Evolutionary conservation across 1,140 invertebrate genomes (phyloP).

Genomic region (Zelostemma sp.): DNA sequence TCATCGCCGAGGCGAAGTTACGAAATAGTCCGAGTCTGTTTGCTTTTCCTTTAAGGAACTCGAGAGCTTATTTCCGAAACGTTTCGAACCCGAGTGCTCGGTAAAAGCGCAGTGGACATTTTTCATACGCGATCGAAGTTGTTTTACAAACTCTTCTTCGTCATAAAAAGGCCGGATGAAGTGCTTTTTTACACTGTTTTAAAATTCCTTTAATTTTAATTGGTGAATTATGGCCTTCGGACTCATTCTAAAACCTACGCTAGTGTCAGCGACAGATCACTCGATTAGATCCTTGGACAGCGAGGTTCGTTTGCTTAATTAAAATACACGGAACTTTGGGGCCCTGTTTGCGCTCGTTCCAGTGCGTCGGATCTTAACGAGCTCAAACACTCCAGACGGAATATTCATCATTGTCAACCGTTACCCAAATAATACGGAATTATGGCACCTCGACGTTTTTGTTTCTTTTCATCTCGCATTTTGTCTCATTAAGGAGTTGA

Average conservation of each 20-base stretch:
- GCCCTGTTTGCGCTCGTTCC: constrained; percentile 14
- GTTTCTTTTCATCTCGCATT: background rate
- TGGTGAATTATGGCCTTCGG: background rate
- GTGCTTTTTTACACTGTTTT: no score
- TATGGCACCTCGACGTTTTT: constrained; percentile 12
- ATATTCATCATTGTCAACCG: constrained; percentile 25
- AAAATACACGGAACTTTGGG: constrained; percentile 14
- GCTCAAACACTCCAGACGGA: constrained; percentile 12
- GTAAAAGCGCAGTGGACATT: constrained; percentile 41
- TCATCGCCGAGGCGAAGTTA: constrained; percentile 23
- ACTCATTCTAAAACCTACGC: background rate
- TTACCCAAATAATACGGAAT: constrained; percentile 26
- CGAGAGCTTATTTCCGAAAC: constrained; percentile 39
- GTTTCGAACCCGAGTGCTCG: constrained; percentile 44
- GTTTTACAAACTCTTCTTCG: no score
- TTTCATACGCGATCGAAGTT: constrained; percentile 22
- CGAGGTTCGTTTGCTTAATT: constrained; percentile 27
- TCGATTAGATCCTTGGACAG: constrained; percentile 12
- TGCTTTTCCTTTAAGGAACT: constrained; percentile 23
- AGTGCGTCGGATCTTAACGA: constrained; percentile 24
- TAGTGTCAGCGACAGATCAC: constrained; percentile 5
- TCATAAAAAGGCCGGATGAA: no score
- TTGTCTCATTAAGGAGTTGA: background rate
- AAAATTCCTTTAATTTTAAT: background rate
- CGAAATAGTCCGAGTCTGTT: constrained; percentile 44